These are phyloP conservation scores for Lathronympha strigana DNA, from an alignment of 2,888 invertebrate genomes.

Conservation along the genomic window DNA sequence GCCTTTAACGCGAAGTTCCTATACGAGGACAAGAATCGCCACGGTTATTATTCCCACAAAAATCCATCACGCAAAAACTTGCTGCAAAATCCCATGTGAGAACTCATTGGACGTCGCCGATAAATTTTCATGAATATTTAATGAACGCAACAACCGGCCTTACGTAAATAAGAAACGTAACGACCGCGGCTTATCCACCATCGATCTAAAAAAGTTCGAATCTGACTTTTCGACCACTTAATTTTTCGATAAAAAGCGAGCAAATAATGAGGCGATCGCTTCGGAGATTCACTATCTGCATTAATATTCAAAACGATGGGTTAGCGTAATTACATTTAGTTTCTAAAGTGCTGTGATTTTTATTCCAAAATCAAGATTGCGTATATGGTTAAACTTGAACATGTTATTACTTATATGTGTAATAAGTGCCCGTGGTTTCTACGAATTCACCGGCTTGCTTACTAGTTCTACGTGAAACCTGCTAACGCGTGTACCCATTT, in stretches of 20 bases:
- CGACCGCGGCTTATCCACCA: conserved; percentile 63
- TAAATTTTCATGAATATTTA: conserved; percentile 67
- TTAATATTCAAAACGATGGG: conserved; percentile 47
- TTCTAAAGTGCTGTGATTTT: conserved; percentile 40
- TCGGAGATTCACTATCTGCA: conserved; percentile 41
- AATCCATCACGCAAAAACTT: conserved; percentile 54
- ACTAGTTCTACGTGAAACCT: conserved; percentile 24
- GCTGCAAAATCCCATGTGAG: not conserved
- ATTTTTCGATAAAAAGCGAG: conserved; percentile 52
- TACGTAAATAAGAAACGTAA: conserved; percentile 72
- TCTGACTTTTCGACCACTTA: conserved; percentile 59
- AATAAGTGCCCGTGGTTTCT: conserved; percentile 20
- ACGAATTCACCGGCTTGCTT: conserved; percentile 16
- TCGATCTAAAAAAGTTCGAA: conserved; percentile 65
- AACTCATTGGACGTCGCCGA: conserved; percentile 23
- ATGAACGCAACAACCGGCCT: conserved; percentile 60
- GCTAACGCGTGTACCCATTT: conserved; percentile 12
- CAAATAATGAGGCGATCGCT: conserved; percentile 51
- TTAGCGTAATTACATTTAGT: conserved; percentile 46
- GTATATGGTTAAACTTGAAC: conserved; percentile 19
- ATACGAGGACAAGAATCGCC: conserved; percentile 58
- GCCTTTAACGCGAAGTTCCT: conserved; percentile 56
- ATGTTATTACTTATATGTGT: conserved; percentile 21
- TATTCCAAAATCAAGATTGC: conserved; percentile 39
- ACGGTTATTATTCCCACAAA: conserved; percentile 65